phyloP scores from a whole-genome alignment of 2,888 invertebrate genomes.

The Hipparchia sbordonii region DNA sequence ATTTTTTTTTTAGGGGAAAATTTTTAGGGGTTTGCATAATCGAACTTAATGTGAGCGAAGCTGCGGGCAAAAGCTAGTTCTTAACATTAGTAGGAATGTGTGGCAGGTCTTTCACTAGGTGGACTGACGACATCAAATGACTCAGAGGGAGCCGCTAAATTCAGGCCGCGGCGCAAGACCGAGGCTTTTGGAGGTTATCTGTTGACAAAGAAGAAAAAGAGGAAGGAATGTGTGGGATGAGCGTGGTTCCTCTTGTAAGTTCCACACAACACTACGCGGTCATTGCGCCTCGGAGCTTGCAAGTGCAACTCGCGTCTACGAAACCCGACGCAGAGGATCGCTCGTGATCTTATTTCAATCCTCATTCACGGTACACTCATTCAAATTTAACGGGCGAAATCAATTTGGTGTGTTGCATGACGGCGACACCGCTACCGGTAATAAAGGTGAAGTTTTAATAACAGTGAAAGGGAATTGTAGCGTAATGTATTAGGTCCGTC shows the following conservation, averaged over 20 bases:
- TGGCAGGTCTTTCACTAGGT: too few species aligned
- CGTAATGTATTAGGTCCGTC: slow-evolving; percentile 20
- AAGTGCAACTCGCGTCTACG: neutral
- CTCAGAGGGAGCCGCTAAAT: too few species aligned
- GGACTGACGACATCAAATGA: too few species aligned
- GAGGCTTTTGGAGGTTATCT: too few species aligned
- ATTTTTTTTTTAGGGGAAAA: too few species aligned
- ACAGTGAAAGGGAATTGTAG: slow-evolving; percentile 59
- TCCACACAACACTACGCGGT: slow-evolving; percentile 50
- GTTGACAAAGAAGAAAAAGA: too few species aligned
- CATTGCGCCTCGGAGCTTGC: slow-evolving; percentile 59
- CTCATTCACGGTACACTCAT: slow-evolving; percentile 72
- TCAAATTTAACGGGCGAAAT: slow-evolving; percentile 78
- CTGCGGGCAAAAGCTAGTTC: too few species aligned
- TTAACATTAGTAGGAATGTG: too few species aligned
- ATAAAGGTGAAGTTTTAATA: slow-evolving; percentile 41
- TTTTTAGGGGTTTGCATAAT: too few species aligned
- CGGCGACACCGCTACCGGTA: slow-evolving; percentile 71
- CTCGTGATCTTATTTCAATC: slow-evolving; percentile 75
- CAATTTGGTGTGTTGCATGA: slow-evolving; percentile 70
- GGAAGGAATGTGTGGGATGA: too few species aligned
- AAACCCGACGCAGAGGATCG: slow-evolving; percentile 31
- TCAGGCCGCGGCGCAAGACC: too few species aligned
- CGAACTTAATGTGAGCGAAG: too few species aligned
- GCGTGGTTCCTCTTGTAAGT: neutral